Evolutionary conservation across 2,797 vertebrate species (phyloP), one percentile per base, ranked within the genome.

Genomic region (Poecilia picta): DNA sequence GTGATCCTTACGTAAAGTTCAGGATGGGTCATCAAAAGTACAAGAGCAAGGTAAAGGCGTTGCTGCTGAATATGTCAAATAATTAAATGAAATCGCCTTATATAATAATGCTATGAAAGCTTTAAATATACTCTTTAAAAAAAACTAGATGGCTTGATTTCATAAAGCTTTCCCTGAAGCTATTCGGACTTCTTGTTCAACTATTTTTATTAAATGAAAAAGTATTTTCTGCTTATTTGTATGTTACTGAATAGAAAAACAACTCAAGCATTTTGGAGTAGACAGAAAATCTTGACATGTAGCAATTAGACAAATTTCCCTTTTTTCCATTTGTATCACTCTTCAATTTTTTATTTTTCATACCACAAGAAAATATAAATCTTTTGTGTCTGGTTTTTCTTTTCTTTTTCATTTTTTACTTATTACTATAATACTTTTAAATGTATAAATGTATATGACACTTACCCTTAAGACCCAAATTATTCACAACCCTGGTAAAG

Each of bases 1-100:
- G 98, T 59, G 98, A 99, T 87, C 98, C 98, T 7, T 99, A 99
- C 0, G 97, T 97, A 87, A 99, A 99, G 93, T 99, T 99, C 88
- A 95, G 96, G 16, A 89, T 99, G 91, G 98, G 98, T 0, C 97
- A 99, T 91, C 98, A 99, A 91, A 99, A 99, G 75, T 99, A 98
- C 93, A 99, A 97, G 92, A 99, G 97, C 96, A 99, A 99, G 97
- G 98, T 98, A 94, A 82, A 74, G 49, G 83, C 59, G 20, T 46
- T 43, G 2, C 41, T 55, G 8, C 25, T 74, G 1, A 66, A 62
- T 28, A 12, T 31, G 20, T 33, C 43, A 23, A 47, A 73, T 8
- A 12, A 68, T 57, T 57, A 2, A 13, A 11, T 23, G 18, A 62
- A 10, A 10, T 43, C 20, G 3, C 1, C 41, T n/a, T 13, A 51